Evolutionary conservation across 2,113 vertebrate genomes (phyloP), one percentile per base, ranked within the genome.

Genomic region (Hypomesus transpacificus): DNA sequence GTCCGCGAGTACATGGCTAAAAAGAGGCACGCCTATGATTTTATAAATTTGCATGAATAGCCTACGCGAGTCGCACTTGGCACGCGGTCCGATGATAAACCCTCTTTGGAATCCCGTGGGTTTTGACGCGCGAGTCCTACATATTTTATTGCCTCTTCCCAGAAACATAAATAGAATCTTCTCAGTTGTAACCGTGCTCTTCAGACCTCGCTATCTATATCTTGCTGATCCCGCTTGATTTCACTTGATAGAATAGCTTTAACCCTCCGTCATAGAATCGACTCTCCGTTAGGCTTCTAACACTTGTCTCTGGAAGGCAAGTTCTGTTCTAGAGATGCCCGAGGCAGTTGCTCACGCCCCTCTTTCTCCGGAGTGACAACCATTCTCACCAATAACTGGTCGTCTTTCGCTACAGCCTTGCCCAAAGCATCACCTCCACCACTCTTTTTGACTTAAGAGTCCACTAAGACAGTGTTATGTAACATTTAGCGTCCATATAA

Each of bases 1-100:
- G 93, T 90, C 91, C 85, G 91, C 71, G 86, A 90, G 86, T 88
- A 85, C 85, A 90, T 65, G 86, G 70, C 82, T 75, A 46, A 46
- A 46, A 46, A 46, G 39, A 85, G 90, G 90, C 93, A 94, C 95
- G 86, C 94, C 92, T 91, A 84, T 89, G 77, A 89, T 86, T 88
- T 87, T 59, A 86, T 77, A 67, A 87, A 90, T 88, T 87, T 89
- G 87, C 88, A 90, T 91, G 86, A 88, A 89, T 80, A 83, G 73
- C 83, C 83, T 75, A 60, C 80, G 66, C 79, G 26, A 79, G 83
- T 83, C 77, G 71, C 81, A 77, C 83, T 88, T 86, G 84, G 84
- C 71, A 74, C 78, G 50, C 76, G 82, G 69, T 71, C 66, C 61
- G 26, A 68, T 66, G 73, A 74, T 77, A 84, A 69, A 54, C 73